phyloP scores from a whole-genome alignment of 1,140 invertebrate genomes.

The Steinernema khuongi region DNA sequence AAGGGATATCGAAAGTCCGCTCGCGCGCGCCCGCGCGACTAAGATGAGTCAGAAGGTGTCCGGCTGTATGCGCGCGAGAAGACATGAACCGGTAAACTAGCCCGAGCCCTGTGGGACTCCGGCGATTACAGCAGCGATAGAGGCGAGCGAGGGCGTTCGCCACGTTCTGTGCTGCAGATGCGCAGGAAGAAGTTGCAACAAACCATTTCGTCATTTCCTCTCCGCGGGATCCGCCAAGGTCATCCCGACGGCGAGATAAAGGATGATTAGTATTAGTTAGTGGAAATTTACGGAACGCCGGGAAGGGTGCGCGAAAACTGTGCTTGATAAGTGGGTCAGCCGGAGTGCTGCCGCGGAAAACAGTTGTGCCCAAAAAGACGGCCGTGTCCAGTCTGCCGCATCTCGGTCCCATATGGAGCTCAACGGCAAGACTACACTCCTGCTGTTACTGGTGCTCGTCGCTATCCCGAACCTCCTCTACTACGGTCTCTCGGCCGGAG shows the following conservation, averaged over 20 bases:
- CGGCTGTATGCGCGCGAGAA: neutral
- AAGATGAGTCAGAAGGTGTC: slow-evolving; percentile 7
- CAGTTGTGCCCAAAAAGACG: neutral
- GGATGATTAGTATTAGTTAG: neutral
- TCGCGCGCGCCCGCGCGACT: neutral
- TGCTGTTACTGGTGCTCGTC: neutral
- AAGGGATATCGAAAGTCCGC: slow-evolving; percentile 10
- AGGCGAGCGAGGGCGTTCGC: neutral
- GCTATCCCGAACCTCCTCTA: neutral
- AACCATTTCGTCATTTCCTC: no score
- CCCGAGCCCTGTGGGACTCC: neutral
- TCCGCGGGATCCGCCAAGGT: neutral
- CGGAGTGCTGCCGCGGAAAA: neutral
- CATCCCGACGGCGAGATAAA: neutral
- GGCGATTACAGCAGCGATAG: neutral
- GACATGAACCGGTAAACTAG: slow-evolving; percentile 7
- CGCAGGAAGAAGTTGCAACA: no score
- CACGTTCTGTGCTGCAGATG: no score
- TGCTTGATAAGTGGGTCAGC: slow-evolving; percentile 2
- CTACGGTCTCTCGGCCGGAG: neutral
- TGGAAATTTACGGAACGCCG: neutral
- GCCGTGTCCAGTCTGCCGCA: neutral
- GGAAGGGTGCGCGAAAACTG: neutral
- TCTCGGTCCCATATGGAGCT: neutral
- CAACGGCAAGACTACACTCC: neutral